Base-by-base conservation (phyloP, 1,140 invertebrate genomes). In the Nephila pilipes region DNA sequence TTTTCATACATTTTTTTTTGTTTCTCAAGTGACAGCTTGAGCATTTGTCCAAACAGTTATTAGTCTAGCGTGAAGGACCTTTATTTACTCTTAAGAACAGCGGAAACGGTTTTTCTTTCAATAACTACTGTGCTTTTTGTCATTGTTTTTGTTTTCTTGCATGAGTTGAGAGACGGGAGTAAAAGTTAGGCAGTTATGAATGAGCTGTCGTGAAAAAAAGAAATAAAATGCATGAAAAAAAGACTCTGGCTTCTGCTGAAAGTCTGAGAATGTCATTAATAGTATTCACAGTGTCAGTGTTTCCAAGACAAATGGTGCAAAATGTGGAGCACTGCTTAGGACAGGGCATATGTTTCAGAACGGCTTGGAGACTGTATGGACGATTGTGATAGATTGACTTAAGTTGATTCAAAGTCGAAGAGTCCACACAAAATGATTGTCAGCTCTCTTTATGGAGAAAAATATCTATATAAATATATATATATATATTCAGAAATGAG, bases 211-310 rank as follows among this genome's bases (percentile, higher is more conserved):
- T 29, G 29, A 32, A 75, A 75, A 75, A 75, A 58, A 58, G 4
- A 58, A 75, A 36, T 0, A 75, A 75, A 75, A 29, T 32, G 29
- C 3, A 12, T 32, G 29, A 16, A 75, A 75, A 75, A 65, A 65
- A 1, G 32, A 16, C 18, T 32, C 12, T 5, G 29, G 65, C 18
- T 75, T 75, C 5, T 36, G 65, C 29, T 16, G 32, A 75, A 75
- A 55, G 46, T 29, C 80, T 83, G 80, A 54, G 20, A 83, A 29
- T 83, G 46, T 83, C 80, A 57, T 83, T 83, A 83, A 83, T 57
- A 57, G 80, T 16, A 83, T 54, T 83, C 46, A 54, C 20, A 5
- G 46, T 32, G 80, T 54, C 38, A 20, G 46, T 46, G 46, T 83
- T 83, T 83, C n/a, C 38, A 54, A 25, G 46, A 83, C 29, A 83